Conservation (phyloP, 2,888 invertebrate genomes). For the Drosophila kambysellisi region DNA sequence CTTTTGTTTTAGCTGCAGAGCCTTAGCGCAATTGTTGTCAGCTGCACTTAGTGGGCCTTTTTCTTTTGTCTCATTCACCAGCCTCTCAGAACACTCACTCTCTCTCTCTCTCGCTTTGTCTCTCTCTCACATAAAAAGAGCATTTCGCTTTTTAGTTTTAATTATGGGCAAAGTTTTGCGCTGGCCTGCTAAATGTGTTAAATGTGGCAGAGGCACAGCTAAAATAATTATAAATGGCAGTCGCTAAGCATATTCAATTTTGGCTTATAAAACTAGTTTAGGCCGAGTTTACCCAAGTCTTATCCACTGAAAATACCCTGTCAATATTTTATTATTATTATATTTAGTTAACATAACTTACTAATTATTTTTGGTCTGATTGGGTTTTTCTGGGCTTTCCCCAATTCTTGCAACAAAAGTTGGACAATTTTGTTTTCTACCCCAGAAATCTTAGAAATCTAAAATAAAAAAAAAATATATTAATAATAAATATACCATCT, state of each 20-base stretch:
- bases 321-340: background rate
- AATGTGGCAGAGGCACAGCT: conserved; percentile 40
- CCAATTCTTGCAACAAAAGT: no score
- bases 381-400: no score
- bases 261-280: background rate
- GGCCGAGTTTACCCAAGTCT: background rate
- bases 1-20: conserved; percentile 63
- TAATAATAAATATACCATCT: no score
- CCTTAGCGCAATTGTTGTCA: conserved; percentile 69
- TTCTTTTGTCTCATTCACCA: conserved; percentile 27
- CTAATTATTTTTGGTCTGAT: no score
- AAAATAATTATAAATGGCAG: conserved; percentile 64
- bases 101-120: background rate
- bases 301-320: background rate
- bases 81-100: background rate
- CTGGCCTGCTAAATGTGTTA: conserved; percentile 67
- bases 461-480: no score
- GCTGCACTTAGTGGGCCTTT: conserved; percentile 62
- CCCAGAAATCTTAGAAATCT: no score
- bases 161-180: conserved; percentile 69
- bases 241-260: conserved; percentile 11
- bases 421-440: no score
- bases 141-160: conserved; percentile 71
- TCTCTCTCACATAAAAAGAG: conserved; percentile 48
- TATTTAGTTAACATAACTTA: background rate